phyloP scores from a whole-genome alignment of 2,888 invertebrate species.

The Altica lythri region DNA sequence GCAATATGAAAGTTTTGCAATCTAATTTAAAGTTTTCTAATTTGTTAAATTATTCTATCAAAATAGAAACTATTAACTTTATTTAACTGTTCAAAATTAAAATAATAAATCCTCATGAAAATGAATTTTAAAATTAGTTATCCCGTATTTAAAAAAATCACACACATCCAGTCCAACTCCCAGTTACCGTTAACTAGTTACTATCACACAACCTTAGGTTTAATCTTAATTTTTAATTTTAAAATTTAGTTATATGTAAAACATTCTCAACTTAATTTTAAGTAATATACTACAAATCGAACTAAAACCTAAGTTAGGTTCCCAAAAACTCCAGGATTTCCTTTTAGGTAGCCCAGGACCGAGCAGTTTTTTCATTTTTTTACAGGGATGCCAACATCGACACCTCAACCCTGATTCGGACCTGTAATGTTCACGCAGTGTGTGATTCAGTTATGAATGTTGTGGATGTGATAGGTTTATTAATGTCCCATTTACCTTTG shows the following conservation, averaged over 20 bases:
- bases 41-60: too few relatives aligned
- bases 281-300: conserved; percentile 16
- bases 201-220: conserved; percentile 42
- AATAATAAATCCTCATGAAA: conserved; percentile 4
- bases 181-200: conserved; percentile 45
- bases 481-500: conserved; percentile 41
- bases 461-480: conserved; percentile 41
- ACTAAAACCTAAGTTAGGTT: conserved; percentile 5
- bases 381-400: conserved; percentile 49
- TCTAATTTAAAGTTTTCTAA: too few relatives aligned
- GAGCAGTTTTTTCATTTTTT: conserved; percentile 37
- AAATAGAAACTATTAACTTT: too few relatives aligned
- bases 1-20: too few relatives aligned
- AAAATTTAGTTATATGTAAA: conserved; percentile 42
- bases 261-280: conserved; percentile 26
- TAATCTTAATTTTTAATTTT: conserved; percentile 44
- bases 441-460: conserved; percentile 42
- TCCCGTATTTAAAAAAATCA: conserved; percentile 40
- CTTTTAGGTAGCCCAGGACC: conserved; percentile 17
- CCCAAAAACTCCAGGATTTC: conserved; percentile 11
- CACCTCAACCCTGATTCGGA: conserved; percentile 44
- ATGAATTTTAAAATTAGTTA: too few relatives aligned
- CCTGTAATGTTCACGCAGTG: conserved; percentile 54
- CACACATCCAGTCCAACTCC: conserved; percentile 38
- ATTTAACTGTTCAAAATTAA: conserved; percentile 12